Base-by-base conservation (phyloP, 2,888 invertebrate species). In the Zootermopsis nevadensis region DNA sequence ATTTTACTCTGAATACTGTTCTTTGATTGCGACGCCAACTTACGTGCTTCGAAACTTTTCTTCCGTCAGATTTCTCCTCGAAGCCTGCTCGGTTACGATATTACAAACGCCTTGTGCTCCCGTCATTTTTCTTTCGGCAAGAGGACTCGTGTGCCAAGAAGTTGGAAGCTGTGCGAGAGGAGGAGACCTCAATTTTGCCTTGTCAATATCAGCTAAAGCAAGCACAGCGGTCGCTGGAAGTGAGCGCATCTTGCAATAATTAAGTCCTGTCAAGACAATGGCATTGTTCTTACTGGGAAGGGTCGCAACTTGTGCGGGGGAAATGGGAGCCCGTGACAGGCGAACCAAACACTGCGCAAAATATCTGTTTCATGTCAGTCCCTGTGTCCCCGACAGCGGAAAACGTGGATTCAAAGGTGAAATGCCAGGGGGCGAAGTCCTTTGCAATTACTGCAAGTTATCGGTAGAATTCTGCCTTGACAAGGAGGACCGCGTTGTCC, bases 201-300 rank as follows among this genome's bases (percentile, higher is more conserved):
- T 60, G 60, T 60, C 60, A 60, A 27, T 60, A 27, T 1, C 60
- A 60, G 60, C 60, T 60, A 60, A n/a, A 60, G 27, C 60, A 8
- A 60, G n/a, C 12, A 60, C 6, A 12, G n/a, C n/a, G 1, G 0
- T 60, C 27, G 27, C 6, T 60, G 60, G 27, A 27, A 60, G n/a
- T 3, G 60, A 60, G 27, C 27, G 60, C n/a, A 27, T 4, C 60
- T 60, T 60, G 48, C 48, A 48, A n/a, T 60, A 60, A 60, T 60
- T 60, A n/a, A 60, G 27, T n/a, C 27, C 60, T 60, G 60, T 60
- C 60, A 60, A 60, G 60, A 60, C 60, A 27, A n/a, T 24, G 60
- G 60, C n/a, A 60, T 60, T 27, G 60, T 60, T 60, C 60, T 60
- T 60, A 27, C 4, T 60, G 60, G 60, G n/a, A 60, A 60, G 60